Conservation (phyloP, 2,888 invertebrate genomes). For the Volucella inflata region DNA sequence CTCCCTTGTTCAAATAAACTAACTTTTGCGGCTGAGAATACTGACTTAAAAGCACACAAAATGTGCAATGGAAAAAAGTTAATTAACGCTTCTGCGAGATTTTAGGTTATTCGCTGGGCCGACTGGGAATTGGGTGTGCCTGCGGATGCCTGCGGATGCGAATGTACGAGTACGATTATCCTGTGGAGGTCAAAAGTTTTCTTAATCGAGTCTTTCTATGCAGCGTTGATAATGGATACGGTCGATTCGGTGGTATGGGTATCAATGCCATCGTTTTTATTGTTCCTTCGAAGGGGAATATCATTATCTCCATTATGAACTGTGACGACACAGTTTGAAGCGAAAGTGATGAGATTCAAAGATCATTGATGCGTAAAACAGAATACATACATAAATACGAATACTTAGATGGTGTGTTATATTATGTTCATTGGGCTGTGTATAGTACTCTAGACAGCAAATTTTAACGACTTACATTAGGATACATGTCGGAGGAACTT, state of each 20-base stretch:
- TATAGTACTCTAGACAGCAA: conserved; percentile 28
- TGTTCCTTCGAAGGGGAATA: conserved; percentile 11
- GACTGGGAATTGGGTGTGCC: neutral
- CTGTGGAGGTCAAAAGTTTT: neutral
- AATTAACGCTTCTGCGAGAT: conserved; percentile 46
- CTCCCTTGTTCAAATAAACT: conserved; percentile 26
- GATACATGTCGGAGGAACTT: neutral
- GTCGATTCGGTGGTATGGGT: neutral
- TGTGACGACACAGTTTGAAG: conserved; percentile 10
- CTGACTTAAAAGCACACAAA: conserved; percentile 15
- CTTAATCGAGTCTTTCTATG: neutral
- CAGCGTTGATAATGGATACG: conserved; percentile 4
- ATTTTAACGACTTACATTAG: conserved; percentile 37
- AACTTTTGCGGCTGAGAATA: conserved; percentile 31
- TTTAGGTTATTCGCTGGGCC: neutral
- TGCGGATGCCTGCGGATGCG: neutral
- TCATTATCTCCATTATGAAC: conserved; percentile 24
- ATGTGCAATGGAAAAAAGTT: conserved; percentile 43
- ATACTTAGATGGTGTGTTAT: neutral
- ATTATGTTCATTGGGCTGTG: neutral
- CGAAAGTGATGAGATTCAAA: conserved; percentile 7
- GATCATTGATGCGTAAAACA: conserved; percentile 41
- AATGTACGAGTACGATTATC: neutral
- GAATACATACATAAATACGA: conserved; percentile 18
- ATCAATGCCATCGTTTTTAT: conserved; percentile 13